Conservation (phyloP, 2,888 invertebrate genomes). For the Drosophila paramelanica region DNA sequence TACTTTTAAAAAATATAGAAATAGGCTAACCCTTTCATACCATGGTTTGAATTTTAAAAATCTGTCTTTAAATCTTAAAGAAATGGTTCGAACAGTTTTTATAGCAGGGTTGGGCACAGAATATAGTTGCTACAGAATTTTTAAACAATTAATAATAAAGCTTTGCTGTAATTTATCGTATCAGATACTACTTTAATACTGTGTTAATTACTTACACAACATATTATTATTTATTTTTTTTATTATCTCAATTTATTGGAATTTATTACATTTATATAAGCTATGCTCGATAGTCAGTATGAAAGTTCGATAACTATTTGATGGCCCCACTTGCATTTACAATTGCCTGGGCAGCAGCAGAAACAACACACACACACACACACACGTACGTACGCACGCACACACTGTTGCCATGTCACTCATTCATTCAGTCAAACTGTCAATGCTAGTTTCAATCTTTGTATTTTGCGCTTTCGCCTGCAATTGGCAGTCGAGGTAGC, state of each 20-base stretch:
- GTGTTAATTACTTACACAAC: too few species aligned
- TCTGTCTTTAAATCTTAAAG: too few species aligned
- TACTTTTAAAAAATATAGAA: too few species aligned
- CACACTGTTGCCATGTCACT: slow-evolving; percentile 61
- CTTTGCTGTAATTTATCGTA: too few species aligned
- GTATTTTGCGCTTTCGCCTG: slow-evolving; percentile 69
- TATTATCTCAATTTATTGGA: not conserved
- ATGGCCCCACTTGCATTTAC: slow-evolving; percentile 44
- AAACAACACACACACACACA: slow-evolving; percentile 22
- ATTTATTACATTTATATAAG: not conserved
- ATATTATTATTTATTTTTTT: too few species aligned
- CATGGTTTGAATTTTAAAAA: too few species aligned
- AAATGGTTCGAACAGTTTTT: too few species aligned
- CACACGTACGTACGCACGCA: slow-evolving; percentile 7
- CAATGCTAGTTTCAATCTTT: slow-evolving; percentile 73
- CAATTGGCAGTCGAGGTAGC: slow-evolving; percentile 69
- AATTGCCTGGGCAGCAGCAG: slow-evolving; percentile 41
- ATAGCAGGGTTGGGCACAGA: too few species aligned
- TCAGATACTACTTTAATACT: too few species aligned
- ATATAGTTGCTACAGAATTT: too few species aligned
- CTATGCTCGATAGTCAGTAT: not conserved
- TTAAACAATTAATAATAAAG: too few species aligned
- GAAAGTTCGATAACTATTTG: slow-evolving; percentile 7
- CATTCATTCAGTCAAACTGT: slow-evolving; percentile 74
- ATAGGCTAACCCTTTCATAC: too few species aligned